Conservation (phyloP, 2,888 invertebrate genomes). For the Oscheius sp. region DNA sequence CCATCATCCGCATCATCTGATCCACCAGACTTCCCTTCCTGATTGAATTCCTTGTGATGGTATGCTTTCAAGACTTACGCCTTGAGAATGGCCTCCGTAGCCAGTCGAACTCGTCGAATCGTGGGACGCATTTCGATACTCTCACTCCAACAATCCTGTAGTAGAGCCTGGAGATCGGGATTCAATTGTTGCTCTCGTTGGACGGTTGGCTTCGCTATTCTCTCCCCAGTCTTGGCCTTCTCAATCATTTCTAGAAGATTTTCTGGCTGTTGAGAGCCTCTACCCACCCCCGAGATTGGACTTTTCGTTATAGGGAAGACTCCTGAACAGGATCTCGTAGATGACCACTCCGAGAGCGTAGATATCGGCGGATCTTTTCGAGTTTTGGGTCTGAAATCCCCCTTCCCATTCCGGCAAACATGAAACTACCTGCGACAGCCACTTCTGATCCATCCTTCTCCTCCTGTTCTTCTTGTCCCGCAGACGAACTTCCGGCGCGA, state of each 20-base stretch:
- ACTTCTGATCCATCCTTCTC: slow-evolving; percentile 51
- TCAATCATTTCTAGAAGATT: slow-evolving; percentile 48
- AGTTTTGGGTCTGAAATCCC: slow-evolving; percentile 30
- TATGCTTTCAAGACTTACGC: slow-evolving; percentile 36
- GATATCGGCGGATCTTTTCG: slow-evolving; percentile 52
- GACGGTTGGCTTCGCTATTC: slow-evolving; percentile 49
- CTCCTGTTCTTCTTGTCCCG: slow-evolving; percentile 48
- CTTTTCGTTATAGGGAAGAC: slow-evolving; percentile 61
- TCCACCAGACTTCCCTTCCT: slow-evolving; percentile 59
- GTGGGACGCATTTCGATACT: slow-evolving; percentile 55
- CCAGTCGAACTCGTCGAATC: slow-evolving; percentile 64
- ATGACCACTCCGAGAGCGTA: slow-evolving; percentile 59
- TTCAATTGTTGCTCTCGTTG: slow-evolving; percentile 48
- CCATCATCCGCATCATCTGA: slow-evolving; percentile 63
- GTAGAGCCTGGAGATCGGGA: slow-evolving; percentile 54
- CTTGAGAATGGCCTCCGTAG: slow-evolving; percentile 58
- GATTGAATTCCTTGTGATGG: not conserved
- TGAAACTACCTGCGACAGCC: slow-evolving; percentile 32
- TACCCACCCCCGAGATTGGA: slow-evolving; percentile 42
- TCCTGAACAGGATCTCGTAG: slow-evolving; percentile 64
- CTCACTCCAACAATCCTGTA: slow-evolving; percentile 63
- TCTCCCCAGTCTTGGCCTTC: slow-evolving; percentile 54
- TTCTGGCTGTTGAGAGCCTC: not conserved
- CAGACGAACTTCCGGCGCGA: slow-evolving; percentile 52
- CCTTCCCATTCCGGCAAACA: not conserved